Base-by-base conservation (phyloP, 2,888 invertebrate species). In the Tholera decimalis region DNA sequence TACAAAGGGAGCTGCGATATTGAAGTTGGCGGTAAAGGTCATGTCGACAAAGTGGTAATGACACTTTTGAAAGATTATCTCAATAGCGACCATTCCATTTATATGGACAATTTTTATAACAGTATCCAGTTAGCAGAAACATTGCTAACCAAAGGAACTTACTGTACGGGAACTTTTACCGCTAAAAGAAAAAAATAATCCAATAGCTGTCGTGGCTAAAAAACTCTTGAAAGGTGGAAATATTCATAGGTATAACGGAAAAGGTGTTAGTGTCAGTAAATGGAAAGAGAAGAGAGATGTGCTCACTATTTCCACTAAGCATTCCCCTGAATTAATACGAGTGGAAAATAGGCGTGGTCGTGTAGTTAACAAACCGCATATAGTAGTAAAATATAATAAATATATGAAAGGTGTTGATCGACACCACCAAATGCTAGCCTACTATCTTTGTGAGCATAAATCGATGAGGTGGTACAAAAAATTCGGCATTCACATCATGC, bases 301-400 rank as follows among this genome's bases (percentile, higher is more conserved):
- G 22, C 41, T 54, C 30, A 60, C 55, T 28, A 24, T 50, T 43
- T 60, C 60, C 55, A 66, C 64, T 18, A 58, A 64, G 53, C 64
- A 53, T 51, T 33, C 58, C 43, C 37, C 61, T 28, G 1, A 15
- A 4, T 15, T 33, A 18, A 24, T 35, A 24, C 41, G 30, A 41
- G 43, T 59, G 41, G 33, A 18, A 43, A 59, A 51, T 35, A 59
- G 59, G 43, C 51, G 43, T 51, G 33, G 51, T 51, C 41, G 59
- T 59, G 43, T 59, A 6, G 51, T 51, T 18, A 46, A 37, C 22
- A 78, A 81, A 50, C 79, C 78, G 8, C 30, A 47, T 20, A 66
- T 76, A 1, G 55, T 79, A 2, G 8, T 77, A 13, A 15, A 79
- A 39, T 82, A 80, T 24, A 76, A 80, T 51, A 74, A 72, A 46